Conservation (phyloP, 2,888 invertebrate species). For the Watsonalla binaria region DNA sequence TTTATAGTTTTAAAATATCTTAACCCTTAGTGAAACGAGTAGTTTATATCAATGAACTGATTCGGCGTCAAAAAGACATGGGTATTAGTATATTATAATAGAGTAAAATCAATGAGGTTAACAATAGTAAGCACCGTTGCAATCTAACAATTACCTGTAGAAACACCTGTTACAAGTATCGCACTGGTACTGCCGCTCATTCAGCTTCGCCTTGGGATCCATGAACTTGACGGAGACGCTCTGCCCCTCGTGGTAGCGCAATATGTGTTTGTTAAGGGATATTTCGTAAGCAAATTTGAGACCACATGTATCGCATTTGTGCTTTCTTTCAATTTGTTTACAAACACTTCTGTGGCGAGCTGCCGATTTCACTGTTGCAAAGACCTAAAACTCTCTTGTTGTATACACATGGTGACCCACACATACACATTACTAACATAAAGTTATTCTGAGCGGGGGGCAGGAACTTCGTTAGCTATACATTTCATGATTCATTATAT, state of each 20-base stretch:
- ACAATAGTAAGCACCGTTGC: too few relatives aligned
- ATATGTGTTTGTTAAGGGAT: conserved; percentile 69
- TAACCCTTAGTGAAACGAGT: too few relatives aligned
- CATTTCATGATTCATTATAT: too few relatives aligned
- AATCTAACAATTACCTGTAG: conserved; percentile 49
- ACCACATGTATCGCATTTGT: conserved; percentile 60
- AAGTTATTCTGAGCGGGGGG: too few relatives aligned
- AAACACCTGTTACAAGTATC: conserved; percentile 82
- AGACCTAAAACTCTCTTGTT: conserved; percentile 35
- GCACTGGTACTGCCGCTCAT: conserved; percentile 72
- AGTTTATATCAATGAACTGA: too few relatives aligned
- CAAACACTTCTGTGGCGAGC: conserved; percentile 66
- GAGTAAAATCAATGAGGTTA: too few relatives aligned
- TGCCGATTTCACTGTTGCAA: conserved; percentile 70
- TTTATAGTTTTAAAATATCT: too few relatives aligned
- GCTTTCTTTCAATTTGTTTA: conserved; percentile 52
- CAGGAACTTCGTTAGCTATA: too few relatives aligned
- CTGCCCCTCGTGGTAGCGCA: conserved; percentile 61
- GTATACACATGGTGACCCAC: background rate
- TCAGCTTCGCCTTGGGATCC: conserved; percentile 37
- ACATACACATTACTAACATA: too few relatives aligned
- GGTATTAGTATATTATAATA: background rate
- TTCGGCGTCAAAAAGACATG: too few relatives aligned
- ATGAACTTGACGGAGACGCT: conserved; percentile 64
- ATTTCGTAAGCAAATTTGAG: conserved; percentile 66